Evolutionary conservation across 2,113 vertebrate species (phyloP), one percentile per base, ranked within the genome.

Genomic region (Sylvicapra grimmia): DNA sequence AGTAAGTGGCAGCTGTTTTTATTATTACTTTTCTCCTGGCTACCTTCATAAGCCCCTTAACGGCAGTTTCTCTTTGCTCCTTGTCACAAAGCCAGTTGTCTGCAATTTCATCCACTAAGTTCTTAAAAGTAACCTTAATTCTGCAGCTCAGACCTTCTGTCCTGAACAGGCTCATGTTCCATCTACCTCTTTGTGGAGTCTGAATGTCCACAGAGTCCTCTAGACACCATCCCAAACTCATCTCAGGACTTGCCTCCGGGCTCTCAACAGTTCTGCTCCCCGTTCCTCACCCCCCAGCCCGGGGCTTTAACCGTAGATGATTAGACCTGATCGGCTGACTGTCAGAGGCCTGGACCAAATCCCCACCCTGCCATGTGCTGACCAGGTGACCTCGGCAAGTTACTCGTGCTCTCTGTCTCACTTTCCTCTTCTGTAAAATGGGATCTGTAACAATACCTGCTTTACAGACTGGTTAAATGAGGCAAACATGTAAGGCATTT

Each of bases 221-320:
- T 36, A 44, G 19, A 56, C 18, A 59, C 6, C 25, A 53, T 4
- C 31, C 36, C 6, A 79, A 56, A 90, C 8, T 8, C 25, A 86
- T 14, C 31, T 47, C 63, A 90, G 83, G 49, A n/a, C 36, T 14
- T 75, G 77, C 16, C 19, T 49, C 23, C 4, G 33, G 8, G 7
- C 33, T 19, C 53, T 89, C 61, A 54, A 27, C 16, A 68, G 10
- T 11, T 59, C 16, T 19, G 16, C 18, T 86, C n/a, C 19, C 6
- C 7, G 0, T 5, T 16, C 61, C 56, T 84, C 8, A n/a, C 14
- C n/a, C 27, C 92, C 40, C 4, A 0, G 4, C 4, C 56, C 23
- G 8, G 15, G 33, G 49, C 44, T 90, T 36, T 79, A 25, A 36
- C 31, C 13, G 2, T 2, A 47, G 27, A 21, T 33, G 8, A 15